These are phyloP conservation scores for Synanthedon tipuliformis DNA, from an alignment of 2,888 invertebrate species.

Conservation along the genomic window DNA sequence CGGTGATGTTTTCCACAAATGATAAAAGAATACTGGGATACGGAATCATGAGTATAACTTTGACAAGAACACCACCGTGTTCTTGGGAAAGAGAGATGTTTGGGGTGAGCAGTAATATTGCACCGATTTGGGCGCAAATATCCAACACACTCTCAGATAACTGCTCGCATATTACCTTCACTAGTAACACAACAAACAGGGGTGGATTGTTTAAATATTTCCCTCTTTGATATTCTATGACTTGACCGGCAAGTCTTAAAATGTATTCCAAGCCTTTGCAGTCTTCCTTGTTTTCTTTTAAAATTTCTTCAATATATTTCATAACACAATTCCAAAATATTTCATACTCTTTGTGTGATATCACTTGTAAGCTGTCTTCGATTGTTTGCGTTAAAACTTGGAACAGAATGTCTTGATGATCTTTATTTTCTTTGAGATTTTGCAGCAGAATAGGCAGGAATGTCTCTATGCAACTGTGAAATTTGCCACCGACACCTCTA, in stretches of 20 bases:
- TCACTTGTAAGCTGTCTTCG: slow-evolving; percentile 71
- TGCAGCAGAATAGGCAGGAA: slow-evolving; percentile 77
- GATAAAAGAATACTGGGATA: slow-evolving; percentile 70
- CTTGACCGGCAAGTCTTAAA: slow-evolving; percentile 70
- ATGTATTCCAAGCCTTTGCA: slow-evolving; percentile 52
- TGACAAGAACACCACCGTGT: slow-evolving; percentile 76
- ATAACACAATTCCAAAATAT: slow-evolving; percentile 74
- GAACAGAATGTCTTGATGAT: slow-evolving; percentile 69
- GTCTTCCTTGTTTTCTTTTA: slow-evolving; percentile 38
- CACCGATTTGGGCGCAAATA: slow-evolving; percentile 67
- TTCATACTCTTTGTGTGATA: slow-evolving; percentile 73
- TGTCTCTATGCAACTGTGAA: slow-evolving; percentile 84
- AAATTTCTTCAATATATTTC: slow-evolving; percentile 41
- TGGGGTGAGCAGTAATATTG: slow-evolving; percentile 70
- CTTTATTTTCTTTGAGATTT: slow-evolving; percentile 61
- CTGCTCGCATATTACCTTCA: slow-evolving; percentile 59
- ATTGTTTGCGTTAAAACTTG: slow-evolving; percentile 76
- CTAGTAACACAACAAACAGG: slow-evolving; percentile 69
- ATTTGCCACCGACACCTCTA: slow-evolving; percentile 83
- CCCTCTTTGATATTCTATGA: slow-evolving; percentile 74
- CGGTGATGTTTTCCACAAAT: slow-evolving; percentile 75
- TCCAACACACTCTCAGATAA: slow-evolving; percentile 56
- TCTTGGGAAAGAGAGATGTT: slow-evolving; percentile 78
- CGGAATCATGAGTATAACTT: slow-evolving; percentile 71
- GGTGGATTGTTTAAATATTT: slow-evolving; percentile 72